Evolutionary conservation across 2,888 invertebrate species (phyloP), one percentile per base, ranked within the genome.

Genomic region (Cylindroiulus punctatus): DNA sequence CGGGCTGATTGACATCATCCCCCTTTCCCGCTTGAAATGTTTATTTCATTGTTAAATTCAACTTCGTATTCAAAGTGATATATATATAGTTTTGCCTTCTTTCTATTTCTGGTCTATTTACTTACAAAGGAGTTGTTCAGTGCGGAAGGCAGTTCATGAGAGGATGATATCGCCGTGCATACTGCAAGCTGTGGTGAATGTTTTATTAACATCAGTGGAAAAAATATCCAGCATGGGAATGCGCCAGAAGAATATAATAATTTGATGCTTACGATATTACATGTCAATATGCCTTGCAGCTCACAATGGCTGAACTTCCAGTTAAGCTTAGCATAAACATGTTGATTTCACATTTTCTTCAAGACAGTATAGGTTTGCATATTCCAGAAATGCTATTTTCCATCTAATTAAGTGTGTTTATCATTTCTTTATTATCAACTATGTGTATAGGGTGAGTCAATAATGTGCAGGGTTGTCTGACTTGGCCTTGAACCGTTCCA

Each of bases 1-100:
- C 76, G 76, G 76, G 76, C 76, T 76, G 76, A 76, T 76, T 76
- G 76, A 76, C 76, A 76, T 76, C 76, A 76, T 30, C 76, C 30
- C 76, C 76, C 26, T 76, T 65, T 76, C 76, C 30, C 76, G 22
- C 22, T 76, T 76, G 76, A 76, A 76, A 76, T 76, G 76, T 76
- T 76, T 76, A 76, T 76, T 76, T 26, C 76, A 76, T 76, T 76
- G 76, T 76, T 30, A 76, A 76, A 76, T 76, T 76, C 76, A 76
- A 76, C 76, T 76, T 30, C 30, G 76, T 76, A 76, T 76, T 76
- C 76, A 76, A 76, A 76, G 76, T 76, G 30, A 76, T 76, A 26
- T 76, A 76, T 76, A 26, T 22, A 52, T n/a, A n/a, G 22, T 30
- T 76, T 30, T 30, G 12, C 76, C 76, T 30, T 26, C 30, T 76